A percentile compares a stretch with the other conserved stretches of the same genome.
Conservation (phyloP, 2,888 invertebrate genomes). For the Melanostoma mellinum region DNA sequence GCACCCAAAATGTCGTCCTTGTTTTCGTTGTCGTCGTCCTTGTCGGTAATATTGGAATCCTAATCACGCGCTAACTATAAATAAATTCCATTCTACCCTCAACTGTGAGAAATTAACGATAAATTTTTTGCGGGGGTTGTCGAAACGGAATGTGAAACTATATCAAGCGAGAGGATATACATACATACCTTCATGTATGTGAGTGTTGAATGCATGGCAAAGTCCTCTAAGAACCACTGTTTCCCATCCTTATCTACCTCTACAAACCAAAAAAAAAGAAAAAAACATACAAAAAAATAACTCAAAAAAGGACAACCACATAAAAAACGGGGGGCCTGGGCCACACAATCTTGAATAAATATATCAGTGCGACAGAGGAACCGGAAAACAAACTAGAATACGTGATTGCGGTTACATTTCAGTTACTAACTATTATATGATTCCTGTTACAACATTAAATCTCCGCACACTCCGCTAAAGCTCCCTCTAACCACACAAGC, state of each 20-base stretch:
- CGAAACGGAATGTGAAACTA: constrained; percentile 20
- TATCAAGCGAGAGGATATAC: not conserved
- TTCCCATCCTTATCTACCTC: not conserved
- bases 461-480: constrained; percentile 48
- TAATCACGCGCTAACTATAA: constrained; percentile 72
- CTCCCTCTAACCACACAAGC: constrained; percentile 29
- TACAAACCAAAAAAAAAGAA: too few species aligned
- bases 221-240: constrained; percentile 39
- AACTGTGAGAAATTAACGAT: constrained; percentile 62
- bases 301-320: constrained; percentile 37
- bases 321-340: not conserved
- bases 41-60: constrained; percentile 58
- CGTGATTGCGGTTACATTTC: constrained; percentile 73
- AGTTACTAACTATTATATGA: constrained; percentile 69
- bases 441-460: constrained; percentile 66
- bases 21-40: constrained; percentile 12
- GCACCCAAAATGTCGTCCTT: constrained; percentile 31
- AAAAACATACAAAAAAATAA: constrained; percentile 36
- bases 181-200: not conserved
- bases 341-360: constrained; percentile 24
- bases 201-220: constrained; percentile 18
- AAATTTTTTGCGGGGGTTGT: constrained; percentile 53
- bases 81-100: constrained; percentile 68
- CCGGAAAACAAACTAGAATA: constrained; percentile 71
- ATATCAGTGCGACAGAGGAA: constrained; percentile 54